Percentiles rank a stretch among this genome's conserved stretches.
Evolutionary conservation across 2,113 vertebrate genomes (phyloP).

Genomic region (Oreotragus oreotragus): DNA sequence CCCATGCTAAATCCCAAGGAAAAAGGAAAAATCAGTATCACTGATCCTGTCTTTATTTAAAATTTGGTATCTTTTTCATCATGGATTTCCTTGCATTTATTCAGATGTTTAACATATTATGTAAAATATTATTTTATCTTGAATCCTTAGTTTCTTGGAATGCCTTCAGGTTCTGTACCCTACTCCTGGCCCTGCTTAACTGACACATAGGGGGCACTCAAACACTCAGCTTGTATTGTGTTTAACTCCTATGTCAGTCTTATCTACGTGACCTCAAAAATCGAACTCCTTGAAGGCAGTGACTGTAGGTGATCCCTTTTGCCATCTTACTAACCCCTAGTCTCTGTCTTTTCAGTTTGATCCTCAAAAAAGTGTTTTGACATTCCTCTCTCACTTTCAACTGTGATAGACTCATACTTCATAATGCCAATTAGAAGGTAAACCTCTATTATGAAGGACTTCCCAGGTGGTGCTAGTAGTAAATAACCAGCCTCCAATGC

Average conservation of each 20-base stretch:
- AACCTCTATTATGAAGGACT: neutral
- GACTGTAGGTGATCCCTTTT: neutral
- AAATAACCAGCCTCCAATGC: neutral
- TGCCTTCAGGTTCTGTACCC: neutral
- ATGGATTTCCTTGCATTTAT: neutral
- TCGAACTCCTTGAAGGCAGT: neutral
- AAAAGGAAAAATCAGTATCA: slow-evolving; percentile 28
- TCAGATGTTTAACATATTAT: neutral
- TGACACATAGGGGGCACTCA: neutral
- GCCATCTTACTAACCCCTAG: neutral
- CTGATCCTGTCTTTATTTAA: neutral
- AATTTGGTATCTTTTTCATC: neutral
- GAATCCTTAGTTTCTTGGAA: neutral
- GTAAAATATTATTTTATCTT: neutral
- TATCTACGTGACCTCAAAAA: neutral
- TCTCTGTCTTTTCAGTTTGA: neutral
- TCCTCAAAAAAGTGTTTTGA: neutral
- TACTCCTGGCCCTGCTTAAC: neutral
- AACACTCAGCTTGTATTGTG: neutral
- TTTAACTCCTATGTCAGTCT: neutral
- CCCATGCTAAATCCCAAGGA: neutral
- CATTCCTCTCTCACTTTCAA: neutral
- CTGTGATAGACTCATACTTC: neutral
- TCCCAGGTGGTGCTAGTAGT: neutral
- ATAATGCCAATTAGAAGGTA: neutral